phyloP scores from a whole-genome alignment of 2,113 vertebrate species.

The Pedionomus torquatus region DNA sequence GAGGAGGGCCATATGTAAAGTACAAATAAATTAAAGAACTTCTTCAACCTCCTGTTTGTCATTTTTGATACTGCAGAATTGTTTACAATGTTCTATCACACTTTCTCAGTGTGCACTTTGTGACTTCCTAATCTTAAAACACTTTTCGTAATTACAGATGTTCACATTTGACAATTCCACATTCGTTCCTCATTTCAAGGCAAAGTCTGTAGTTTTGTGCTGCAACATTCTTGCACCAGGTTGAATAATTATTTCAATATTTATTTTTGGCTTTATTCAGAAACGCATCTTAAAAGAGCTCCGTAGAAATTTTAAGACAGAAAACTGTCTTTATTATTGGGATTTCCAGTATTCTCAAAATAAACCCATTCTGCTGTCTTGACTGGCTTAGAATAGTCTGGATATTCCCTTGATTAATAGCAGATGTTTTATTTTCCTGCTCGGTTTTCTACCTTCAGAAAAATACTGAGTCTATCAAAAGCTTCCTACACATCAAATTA shows the following conservation, averaged over 20 bases:
- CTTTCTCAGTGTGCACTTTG: neutral
- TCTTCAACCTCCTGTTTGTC: neutral
- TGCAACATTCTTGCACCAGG: neutral
- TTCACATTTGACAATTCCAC: neutral
- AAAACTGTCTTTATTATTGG: neutral
- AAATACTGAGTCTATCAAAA: neutral
- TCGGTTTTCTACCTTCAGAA: neutral
- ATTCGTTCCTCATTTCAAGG: neutral
- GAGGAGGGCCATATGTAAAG: neutral
- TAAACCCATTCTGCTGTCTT: neutral
- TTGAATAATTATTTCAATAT: neutral
- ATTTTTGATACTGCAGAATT: neutral
- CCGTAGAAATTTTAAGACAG: neutral
- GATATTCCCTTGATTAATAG: neutral
- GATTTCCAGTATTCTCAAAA: neutral
- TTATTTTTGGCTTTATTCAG: neutral
- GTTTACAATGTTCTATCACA: neutral
- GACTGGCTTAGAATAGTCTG: neutral
- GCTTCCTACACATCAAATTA: neutral
- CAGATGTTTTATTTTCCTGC: neutral
- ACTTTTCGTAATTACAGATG: neutral
- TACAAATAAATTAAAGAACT: neutral
- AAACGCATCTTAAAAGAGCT: neutral
- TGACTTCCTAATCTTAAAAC: neutral
- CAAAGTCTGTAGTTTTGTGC: neutral